phyloP scores from a whole-genome alignment of 2,797 vertebrate genomes.

The Clarias laeviceps region DNA sequence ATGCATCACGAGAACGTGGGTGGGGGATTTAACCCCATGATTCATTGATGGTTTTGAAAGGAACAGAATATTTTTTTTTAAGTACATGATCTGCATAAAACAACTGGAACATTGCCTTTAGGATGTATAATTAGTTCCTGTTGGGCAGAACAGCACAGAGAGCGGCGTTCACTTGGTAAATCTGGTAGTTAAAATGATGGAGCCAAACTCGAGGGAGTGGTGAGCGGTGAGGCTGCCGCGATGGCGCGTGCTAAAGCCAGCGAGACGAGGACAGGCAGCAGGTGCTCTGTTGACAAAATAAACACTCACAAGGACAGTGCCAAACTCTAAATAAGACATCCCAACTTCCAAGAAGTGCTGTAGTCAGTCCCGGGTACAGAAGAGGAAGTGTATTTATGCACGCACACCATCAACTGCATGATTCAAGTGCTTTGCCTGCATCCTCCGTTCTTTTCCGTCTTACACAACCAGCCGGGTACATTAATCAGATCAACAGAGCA shows the following conservation, averaged over 20 bases:
- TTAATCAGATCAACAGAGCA: slow-evolving; percentile 48
- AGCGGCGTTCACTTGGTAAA: background rate
- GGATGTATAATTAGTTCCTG: background rate
- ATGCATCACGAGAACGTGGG: background rate
- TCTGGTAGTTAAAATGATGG: background rate
- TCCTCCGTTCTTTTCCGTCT: slow-evolving; percentile 42
- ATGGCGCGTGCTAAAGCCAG: slow-evolving; percentile 55
- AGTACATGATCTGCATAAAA: background rate
- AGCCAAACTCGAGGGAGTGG: slow-evolving; percentile 26
- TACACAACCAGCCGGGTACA: slow-evolving; percentile 42
- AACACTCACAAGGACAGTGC: slow-evolving; percentile 59
- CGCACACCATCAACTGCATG: slow-evolving; percentile 23
- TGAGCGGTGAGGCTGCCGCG: slow-evolving; percentile 21
- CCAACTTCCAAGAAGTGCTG: slow-evolving; percentile 51
- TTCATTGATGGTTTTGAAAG: background rate
- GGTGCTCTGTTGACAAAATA: slow-evolving; percentile 65
- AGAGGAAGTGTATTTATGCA: slow-evolving; percentile 41
- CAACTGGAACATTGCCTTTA: background rate
- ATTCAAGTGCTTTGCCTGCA: slow-evolving; percentile 43
- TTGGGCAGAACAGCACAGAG: background rate
- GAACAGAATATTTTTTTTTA: background rate
- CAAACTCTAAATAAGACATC: slow-evolving; percentile 59
- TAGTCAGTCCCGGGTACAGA: slow-evolving; percentile 31
- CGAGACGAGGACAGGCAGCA: slow-evolving; percentile 58
- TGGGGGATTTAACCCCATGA: background rate